These are phyloP conservation scores for Rhizoglyphus robini DNA, from an alignment of 1,140 invertebrate genomes.

Conservation along the genomic window DNA sequence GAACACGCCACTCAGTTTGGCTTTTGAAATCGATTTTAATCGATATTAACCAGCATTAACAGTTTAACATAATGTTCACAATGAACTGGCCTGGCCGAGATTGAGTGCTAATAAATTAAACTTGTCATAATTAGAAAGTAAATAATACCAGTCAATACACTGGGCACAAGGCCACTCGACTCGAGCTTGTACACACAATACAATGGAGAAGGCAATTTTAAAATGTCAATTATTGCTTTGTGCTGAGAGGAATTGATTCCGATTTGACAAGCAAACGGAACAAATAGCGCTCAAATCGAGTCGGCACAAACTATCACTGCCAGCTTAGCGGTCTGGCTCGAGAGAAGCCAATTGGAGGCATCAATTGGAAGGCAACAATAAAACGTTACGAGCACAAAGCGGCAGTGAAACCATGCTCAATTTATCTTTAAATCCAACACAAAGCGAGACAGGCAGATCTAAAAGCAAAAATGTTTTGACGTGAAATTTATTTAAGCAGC, in stretches of 20 bases:
- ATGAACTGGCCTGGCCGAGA: too few relatives aligned
- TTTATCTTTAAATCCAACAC: neutral
- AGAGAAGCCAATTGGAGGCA: constrained; percentile 7
- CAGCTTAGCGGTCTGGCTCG: neutral
- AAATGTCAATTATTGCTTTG: constrained; percentile 3
- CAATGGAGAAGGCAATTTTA: constrained; percentile 1
- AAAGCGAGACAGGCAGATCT: neutral
- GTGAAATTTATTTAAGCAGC: constrained; percentile 10
- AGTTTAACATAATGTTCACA: too few relatives aligned
- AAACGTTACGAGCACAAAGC: neutral
- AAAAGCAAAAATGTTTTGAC: constrained; percentile 9
- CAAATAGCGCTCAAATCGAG: neutral
- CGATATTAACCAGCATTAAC: too few relatives aligned
- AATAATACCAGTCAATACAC: too few relatives aligned
- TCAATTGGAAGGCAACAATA: constrained; percentile 7
- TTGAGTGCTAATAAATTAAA: too few relatives aligned
- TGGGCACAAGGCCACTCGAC: too few relatives aligned
- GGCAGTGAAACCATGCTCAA: constrained; percentile 1
- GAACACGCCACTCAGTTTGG: too few relatives aligned
- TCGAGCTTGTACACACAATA: too few relatives aligned
- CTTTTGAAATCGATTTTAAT: too few relatives aligned
- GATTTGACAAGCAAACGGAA: constrained; percentile 9
- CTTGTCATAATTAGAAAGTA: too few relatives aligned
- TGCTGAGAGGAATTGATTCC: constrained; percentile 1
- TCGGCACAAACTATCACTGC: neutral